A percentile compares a stretch with the other conserved stretches of the same genome.
Conservation (phyloP, 2,888 invertebrate species). For the Norana najaformis region DNA sequence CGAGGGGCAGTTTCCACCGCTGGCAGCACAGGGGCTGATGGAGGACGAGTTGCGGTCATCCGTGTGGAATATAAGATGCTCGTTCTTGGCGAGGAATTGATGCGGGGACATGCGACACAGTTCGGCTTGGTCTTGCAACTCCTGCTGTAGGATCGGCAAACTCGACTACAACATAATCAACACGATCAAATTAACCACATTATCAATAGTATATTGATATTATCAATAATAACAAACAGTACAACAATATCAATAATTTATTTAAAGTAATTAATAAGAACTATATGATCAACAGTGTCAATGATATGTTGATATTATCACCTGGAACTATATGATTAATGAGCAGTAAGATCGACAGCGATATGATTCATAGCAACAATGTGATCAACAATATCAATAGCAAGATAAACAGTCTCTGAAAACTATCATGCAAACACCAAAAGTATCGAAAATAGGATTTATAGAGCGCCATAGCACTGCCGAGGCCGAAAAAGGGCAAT, state of each 20-base stretch:
- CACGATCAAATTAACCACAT: not conserved
- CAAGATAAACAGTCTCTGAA: too few species aligned
- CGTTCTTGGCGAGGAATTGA: slow-evolving; percentile 32
- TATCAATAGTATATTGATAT: not conserved
- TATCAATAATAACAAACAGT: too few species aligned
- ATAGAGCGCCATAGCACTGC: too few species aligned
- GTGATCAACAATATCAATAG: not conserved
- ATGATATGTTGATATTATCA: too few species aligned
- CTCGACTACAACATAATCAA: slow-evolving; percentile 10
- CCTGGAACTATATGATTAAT: too few species aligned
- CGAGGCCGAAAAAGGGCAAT: too few species aligned
- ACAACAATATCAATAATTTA: too few species aligned
- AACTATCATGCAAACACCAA: too few species aligned
- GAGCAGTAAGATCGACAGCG: too few species aligned
- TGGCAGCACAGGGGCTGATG: not conserved
- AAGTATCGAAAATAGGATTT: too few species aligned
- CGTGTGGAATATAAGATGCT: slow-evolving; percentile 25
- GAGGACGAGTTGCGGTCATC: not conserved
- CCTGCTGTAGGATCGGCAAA: slow-evolving; percentile 25
- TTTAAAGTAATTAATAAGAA: too few species aligned
- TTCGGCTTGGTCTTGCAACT: slow-evolving; percentile 24
- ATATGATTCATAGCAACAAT: not conserved
- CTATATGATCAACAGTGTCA: too few species aligned
- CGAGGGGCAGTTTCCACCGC: not conserved
- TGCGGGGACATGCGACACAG: slow-evolving; percentile 20